phyloP scores from a whole-genome alignment of 2,113 vertebrate species.

The Marmota monax region DNA sequence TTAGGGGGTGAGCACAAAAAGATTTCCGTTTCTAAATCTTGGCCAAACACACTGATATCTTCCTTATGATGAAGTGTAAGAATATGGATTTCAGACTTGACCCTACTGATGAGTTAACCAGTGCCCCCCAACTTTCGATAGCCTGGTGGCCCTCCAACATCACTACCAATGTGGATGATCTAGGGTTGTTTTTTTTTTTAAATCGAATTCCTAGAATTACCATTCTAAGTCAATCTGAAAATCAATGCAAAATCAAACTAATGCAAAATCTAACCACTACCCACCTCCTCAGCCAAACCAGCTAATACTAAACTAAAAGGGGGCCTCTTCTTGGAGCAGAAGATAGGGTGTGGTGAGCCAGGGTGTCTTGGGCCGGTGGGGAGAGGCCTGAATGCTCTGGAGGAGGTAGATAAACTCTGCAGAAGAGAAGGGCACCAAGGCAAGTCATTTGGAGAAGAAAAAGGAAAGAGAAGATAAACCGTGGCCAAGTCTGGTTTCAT shows the following conservation, averaged over 20 bases:
- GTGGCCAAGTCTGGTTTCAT: not conserved
- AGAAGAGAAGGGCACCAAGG: not conserved
- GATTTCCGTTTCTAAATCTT: not conserved
- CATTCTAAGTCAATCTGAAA: not conserved
- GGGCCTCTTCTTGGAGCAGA: not conserved
- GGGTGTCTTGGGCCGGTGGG: not conserved
- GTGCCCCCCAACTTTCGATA: not conserved
- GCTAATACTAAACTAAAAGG: not conserved
- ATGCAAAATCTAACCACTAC: not conserved
- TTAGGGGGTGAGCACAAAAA: not conserved
- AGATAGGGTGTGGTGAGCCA: not conserved
- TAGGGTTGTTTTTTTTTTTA: too few relatives aligned
- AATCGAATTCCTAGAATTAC: not conserved
- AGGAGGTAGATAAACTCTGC: not conserved
- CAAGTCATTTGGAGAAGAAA: not conserved
- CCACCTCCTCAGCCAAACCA: not conserved
- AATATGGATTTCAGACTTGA: slow-evolving; percentile 31
- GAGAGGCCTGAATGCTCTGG: not conserved
- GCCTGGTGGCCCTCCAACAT: not conserved
- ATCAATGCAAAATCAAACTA: too few relatives aligned
- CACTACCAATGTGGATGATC: not conserved
- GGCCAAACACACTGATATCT: not conserved
- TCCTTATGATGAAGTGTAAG: slow-evolving; percentile 1
- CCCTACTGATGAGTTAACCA: not conserved
- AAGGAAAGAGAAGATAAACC: not conserved